Evolutionary conservation across 1,140 invertebrate species (phyloP).

Genomic region (Maconellicoccus hirsutus): DNA sequence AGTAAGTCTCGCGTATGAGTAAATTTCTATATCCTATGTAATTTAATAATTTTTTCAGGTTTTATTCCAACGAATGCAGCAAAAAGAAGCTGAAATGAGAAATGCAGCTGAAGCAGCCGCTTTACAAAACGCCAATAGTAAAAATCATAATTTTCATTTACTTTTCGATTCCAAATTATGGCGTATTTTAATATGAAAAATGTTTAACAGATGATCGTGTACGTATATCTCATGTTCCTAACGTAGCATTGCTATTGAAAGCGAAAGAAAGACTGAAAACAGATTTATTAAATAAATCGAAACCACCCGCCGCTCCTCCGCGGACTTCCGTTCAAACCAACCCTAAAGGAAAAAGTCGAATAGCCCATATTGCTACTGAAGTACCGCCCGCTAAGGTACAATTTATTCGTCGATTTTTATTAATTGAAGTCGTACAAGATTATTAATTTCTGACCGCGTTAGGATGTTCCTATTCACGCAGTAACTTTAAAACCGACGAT

Average conservation of each 20-base stretch:
- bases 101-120: background rate
- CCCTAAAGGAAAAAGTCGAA: slow-evolving; percentile 23
- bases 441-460: background rate
- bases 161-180: too few species aligned
- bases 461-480: background rate
- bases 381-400: slow-evolving; percentile 16
- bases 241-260: background rate
- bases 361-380: slow-evolving; percentile 21
- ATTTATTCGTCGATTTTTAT: background rate
- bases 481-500: background rate
- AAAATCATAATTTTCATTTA: background rate
- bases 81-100: background rate
- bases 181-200: too few species aligned
- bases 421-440: too few species aligned
- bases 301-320: background rate
- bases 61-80: slow-evolving; percentile 9
- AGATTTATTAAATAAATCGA: background rate
- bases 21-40: background rate
- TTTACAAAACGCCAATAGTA: background rate
- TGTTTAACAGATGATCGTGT: background rate
- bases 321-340: background rate
- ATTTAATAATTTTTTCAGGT: background rate
- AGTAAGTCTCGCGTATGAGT: background rate
- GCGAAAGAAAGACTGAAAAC: slow-evolving; percentile 11
- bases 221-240: background rate